Evolutionary conservation across 2,113 vertebrate species (phyloP), one percentile per base, ranked within the genome.

Genomic region (Capreolus pygargus): DNA sequence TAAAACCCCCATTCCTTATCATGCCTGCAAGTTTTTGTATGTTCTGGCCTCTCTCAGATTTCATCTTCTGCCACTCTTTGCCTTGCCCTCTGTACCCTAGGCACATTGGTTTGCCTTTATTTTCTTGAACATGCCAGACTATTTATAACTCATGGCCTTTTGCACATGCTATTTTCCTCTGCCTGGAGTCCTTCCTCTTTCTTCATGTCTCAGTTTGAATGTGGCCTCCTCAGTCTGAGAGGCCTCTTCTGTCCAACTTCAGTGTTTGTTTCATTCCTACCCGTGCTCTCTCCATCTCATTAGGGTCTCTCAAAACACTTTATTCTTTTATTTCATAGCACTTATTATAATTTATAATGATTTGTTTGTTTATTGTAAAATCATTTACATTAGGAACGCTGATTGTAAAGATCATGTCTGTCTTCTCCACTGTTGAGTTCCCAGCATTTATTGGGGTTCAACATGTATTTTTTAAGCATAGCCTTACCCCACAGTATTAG

Each of bases 311-410:
- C 23, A 85, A n/a, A 93, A 47, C 9, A 67, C 58, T 36, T 43
- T 70, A 58, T 57, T 78, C 67, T 57, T 88, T 93, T 55, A 84
- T 83, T 90, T 81, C 11, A 55, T 55, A 58, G 28, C 54, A 82
- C n/a, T 94, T 94, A 15, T 39, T 91, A 7, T 76, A 94, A 90
- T 86, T 97, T 95, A 76, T 64, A 87, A 47, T 89, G 45, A 76
- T 50, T 95, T 96, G 5, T 43, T 97, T 96, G 19, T 55, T 87
- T 86, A 58, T 86, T 94, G 2, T 96, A 84, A 97, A 93, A 57
- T 58, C 47, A 58, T 78, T 97, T 92, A 95, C 15, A 54, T 52
- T 88, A 74, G 25, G 58, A 86, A 64, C 0, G 9, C 89, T 78
- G 54, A 86, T 78, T 93, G 13, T 58, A 92, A 67, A 70, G 94